Evolutionary conservation across 2,797 vertebrate species (phyloP), one percentile per base, ranked within the genome.

Genomic region (Lemur catta): DNA sequence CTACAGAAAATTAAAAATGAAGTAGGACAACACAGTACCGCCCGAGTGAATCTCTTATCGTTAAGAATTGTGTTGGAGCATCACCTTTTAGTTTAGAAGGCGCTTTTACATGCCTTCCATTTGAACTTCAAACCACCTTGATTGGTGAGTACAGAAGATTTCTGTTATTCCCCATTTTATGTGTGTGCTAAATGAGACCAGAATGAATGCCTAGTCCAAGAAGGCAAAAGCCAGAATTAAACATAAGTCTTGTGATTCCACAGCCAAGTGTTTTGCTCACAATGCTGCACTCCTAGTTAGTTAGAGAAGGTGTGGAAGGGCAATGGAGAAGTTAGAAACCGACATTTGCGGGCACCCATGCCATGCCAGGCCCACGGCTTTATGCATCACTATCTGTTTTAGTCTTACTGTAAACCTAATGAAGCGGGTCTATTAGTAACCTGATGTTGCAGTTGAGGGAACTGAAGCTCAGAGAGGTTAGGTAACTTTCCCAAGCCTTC

Each of bases 321-420:
- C 1, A 3, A 15, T 41, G 10, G 43, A 55, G 79, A 79, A 80
- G 26, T 20, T 7, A 78, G 46, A 26, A 41, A 22, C 28, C 43
- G 55, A 82, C 33, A 65, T 4, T 20, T 2, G 4, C 11, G 26
- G 24, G 0, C 4, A 22, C 12, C 12, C 0, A 6, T 6, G 4
- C 76, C 75, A 50, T 0, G 2, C 30, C 76, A 50, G n/a, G 50
- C 33, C 26, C 0, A 0, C 35, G 65, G 15, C 22, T 46, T 50
- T 24, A 0, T 24, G 18, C 2, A 13, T 38, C 22, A 24, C 18
- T 24, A 43, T 26, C 38, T 72, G 28, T 15, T 46, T 50, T 72
- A 14, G 13, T 78, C 79, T 24, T 72, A 67, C 65, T 18, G 5
- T 28, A 82, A 72, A 20, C 10, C 50, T 76, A 57, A 6, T 52